Evolutionary conservation across 2,888 invertebrate species (phyloP).

Genomic region (Iphiclides podalirius): DNA sequence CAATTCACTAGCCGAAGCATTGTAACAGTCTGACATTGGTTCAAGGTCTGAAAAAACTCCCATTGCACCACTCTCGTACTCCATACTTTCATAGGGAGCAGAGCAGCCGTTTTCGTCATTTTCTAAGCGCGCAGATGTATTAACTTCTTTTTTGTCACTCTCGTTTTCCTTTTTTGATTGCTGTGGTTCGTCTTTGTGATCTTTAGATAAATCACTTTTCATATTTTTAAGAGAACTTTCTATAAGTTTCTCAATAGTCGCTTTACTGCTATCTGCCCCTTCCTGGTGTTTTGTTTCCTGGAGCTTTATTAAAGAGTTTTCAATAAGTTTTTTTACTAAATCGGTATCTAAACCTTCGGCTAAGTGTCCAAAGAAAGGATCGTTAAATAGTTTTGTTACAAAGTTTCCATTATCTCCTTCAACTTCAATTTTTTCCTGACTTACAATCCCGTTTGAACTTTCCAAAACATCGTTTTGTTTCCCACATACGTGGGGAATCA

Average conservation of each 20-base stretch:
- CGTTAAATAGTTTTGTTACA: conserved; percentile 81
- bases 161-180: conserved; percentile 40
- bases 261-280: conserved; percentile 65
- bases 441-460: conserved; percentile 34
- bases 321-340: conserved; percentile 82
- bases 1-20: conserved; percentile 83
- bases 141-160: conserved; percentile 41
- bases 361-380: conserved; percentile 82
- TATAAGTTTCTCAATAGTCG: conserved; percentile 75
- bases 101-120: conserved; percentile 81
- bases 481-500: conserved; percentile 89
- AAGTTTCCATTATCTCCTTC: conserved; percentile 59
- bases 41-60: conserved; percentile 76
- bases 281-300: conserved; percentile 70
- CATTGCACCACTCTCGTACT: conserved; percentile 82
- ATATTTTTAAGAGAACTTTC: conserved; percentile 68
- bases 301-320: conserved; percentile 83
- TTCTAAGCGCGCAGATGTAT: conserved; percentile 46
- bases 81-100: conserved; percentile 88
- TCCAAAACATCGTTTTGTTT: conserved; percentile 57
- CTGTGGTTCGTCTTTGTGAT: conserved; percentile 46
- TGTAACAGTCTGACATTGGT: conserved; percentile 85
- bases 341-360: conserved; percentile 82
- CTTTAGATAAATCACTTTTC: conserved; percentile 53
- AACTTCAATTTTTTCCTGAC: conserved; percentile 16